Evolutionary conservation across 2,113 vertebrate species (phyloP), one percentile per base, ranked within the genome.

Genomic region (Nycticryphes semicollaris): DNA sequence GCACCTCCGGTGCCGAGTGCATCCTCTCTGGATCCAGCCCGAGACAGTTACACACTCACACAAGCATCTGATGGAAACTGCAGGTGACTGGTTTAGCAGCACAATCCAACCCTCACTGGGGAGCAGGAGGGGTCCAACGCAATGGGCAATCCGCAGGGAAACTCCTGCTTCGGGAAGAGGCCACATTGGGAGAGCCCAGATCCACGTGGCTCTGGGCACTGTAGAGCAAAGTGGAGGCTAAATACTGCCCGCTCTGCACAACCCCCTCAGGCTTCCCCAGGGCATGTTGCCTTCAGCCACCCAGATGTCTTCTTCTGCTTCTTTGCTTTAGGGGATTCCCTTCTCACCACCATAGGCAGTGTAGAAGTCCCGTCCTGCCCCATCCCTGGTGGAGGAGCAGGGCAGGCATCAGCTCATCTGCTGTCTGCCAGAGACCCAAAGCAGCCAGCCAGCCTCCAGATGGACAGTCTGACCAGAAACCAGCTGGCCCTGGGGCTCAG

Each of bases 91-190:
- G 18, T 3, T 33, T 9, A 59, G 41, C 72, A 63, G 64, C 50
- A 12, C 2, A 0, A 10, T 54, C 68, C 72, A 47, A 2, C 45
- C 62, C 35, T 27, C 0, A 0, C 56, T 7, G 1, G 51, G 51
- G 70, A 91, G 43, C 35, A 60, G 0, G 0, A 89, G 64, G 27
- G 31, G 3, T 68, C 63, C 68, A 30, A n/a, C 6, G 1, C 67
- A 9, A 0, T 0, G 2, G 63, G 39, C 30, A 80, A 10, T 24
- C 64, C 2, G 1, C 64, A 50, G 37, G 24, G 47, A 78, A 3
- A 54, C 31, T 45, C 64, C 18, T n/a, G 37, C 69, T 70, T 28
- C 60, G 33, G 82, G 66, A 90, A 63, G 45, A 70, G 37, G 41
- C 35, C 4, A 1, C 1, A 6, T 19, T 57, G 23, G 35, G 25